Base-by-base conservation (phyloP, 2,888 invertebrate genomes). In the Zaprionus lineosus region DNA sequence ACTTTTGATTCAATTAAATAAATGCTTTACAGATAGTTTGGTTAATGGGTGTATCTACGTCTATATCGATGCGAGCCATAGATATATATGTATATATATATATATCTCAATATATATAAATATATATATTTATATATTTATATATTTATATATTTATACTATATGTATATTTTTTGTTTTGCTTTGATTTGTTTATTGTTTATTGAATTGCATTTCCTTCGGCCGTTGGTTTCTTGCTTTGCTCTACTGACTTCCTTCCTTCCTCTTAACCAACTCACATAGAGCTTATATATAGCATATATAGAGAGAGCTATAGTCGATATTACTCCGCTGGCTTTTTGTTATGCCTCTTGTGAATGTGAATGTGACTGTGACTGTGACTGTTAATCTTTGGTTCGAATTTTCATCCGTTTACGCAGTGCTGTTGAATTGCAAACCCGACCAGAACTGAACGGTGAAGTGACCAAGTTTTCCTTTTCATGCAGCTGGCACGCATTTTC, bases 351-450 rank as follows among this genome's bases (percentile, higher is more conserved):
- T 34, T 57, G 14, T 31, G 18, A 29, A 31, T 60, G 28, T 51
- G 21, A 64, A 40, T 57, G 29, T 36, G n/a, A n/a, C n/a, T n/a
- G n/a, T n/a, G n/a, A n/a, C n/a, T n/a, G n/a, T n/a, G n/a, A n/a
- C n/a, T n/a, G n/a, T 40, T 50, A 24, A 37, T 34, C 50, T 43
- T 19, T 9, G 19, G 33, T 52, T 29, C 12, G 26, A 46, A 46
- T 44, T 63, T 57, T 53, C 40, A 59, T 82, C 72, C 78, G 79
- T 73, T 86, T 78, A 67, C 75, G 65, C 73, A 63, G 76, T 89
- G 88, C 78, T 89, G 81, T 84, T 88, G 76, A 86, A 84, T 87
- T 88, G 89, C 89, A 87, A 88, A 87, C 89, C 86, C 88, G 89
- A 87, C 85, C 86, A 87, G 87, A 89, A 89, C 89, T 89, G 88